Evolutionary conservation across 2,113 vertebrate species (phyloP).

Genomic region (Eretmochelys imbricata): DNA sequence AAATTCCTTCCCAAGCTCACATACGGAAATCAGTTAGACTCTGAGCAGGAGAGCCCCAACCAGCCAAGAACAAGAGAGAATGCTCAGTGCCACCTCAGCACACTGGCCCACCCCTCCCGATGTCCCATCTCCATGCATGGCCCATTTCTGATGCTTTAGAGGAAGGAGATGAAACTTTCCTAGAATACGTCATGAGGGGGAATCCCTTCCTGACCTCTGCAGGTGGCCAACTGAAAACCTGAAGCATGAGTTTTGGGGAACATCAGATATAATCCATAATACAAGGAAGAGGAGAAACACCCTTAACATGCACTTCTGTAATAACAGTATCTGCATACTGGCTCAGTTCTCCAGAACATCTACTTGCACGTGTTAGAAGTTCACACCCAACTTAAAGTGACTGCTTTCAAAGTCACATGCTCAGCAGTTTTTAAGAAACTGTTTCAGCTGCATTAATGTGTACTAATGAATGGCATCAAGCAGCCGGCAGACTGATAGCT

Average conservation of each 20-base stretch:
- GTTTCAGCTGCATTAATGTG: not conserved
- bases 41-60: not conserved
- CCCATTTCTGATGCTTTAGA: not conserved
- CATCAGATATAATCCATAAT: too few relatives aligned
- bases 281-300: too few relatives aligned
- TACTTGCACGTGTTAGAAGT: not conserved
- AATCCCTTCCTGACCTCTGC: too few relatives aligned
- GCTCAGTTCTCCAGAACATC: not conserved
- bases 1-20: not conserved
- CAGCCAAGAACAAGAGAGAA: not conserved
- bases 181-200: too few relatives aligned
- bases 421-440: slow-evolving; percentile 22
- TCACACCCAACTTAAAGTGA: not conserved
- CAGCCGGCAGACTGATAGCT: not conserved
- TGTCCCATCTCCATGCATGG: not conserved
- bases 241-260: too few relatives aligned
- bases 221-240: too few relatives aligned
- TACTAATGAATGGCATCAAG: not conserved
- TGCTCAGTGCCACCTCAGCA: not conserved
- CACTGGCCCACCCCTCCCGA: too few relatives aligned
- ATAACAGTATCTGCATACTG: not conserved
- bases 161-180: not conserved
- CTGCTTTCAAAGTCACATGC: slow-evolving; percentile 11
- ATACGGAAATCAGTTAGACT: not conserved
- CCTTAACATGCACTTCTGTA: too few relatives aligned